Conservation (phyloP, 2,113 vertebrate genomes). For the Martes martes region DNA sequence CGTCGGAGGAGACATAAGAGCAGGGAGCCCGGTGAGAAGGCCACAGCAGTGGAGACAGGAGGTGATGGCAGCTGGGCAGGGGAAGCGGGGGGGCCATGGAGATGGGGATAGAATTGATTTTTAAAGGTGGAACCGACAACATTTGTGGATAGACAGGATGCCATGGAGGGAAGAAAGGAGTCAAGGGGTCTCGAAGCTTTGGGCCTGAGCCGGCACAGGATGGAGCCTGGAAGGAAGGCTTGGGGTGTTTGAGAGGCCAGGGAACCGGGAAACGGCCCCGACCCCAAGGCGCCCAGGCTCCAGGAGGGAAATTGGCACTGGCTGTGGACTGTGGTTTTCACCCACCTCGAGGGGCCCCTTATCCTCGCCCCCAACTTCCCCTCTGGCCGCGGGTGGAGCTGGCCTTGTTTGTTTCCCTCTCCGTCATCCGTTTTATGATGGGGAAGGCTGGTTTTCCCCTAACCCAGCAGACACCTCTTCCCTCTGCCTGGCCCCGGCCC, state of each 20-base stretch:
- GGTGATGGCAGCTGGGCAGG: not conserved
- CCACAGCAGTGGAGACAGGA: not conserved
- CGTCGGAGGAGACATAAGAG: not conserved
- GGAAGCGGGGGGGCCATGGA: not conserved
- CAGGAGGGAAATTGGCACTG: slow-evolving; percentile 16
- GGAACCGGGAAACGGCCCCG: not conserved
- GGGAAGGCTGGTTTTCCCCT: slow-evolving; percentile 73
- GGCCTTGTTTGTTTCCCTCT: slow-evolving; percentile 28
- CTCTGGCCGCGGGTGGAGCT: not conserved
- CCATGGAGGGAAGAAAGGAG: not conserved
- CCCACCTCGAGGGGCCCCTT: slow-evolving; percentile 6
- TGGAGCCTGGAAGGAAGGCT: too few species aligned
- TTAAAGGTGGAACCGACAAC: not conserved
- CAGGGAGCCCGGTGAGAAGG: not conserved
- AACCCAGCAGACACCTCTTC: slow-evolving; percentile 60
- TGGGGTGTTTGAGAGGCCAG: not conserved
- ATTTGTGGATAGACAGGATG: not conserved
- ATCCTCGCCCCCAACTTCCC: slow-evolving; percentile 46
- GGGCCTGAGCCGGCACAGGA: not conserved
- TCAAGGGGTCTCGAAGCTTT: not conserved
- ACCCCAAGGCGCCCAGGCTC: not conserved
- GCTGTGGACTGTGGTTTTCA: slow-evolving; percentile 38
- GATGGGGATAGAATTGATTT: too few species aligned
- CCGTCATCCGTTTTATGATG: slow-evolving; percentile 24
- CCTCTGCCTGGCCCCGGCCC: slow-evolving; percentile 45